These are phyloP conservation scores for Lanius ludovicianus DNA, from an alignment of 2,113 vertebrate species.

Conservation along the genomic window DNA sequence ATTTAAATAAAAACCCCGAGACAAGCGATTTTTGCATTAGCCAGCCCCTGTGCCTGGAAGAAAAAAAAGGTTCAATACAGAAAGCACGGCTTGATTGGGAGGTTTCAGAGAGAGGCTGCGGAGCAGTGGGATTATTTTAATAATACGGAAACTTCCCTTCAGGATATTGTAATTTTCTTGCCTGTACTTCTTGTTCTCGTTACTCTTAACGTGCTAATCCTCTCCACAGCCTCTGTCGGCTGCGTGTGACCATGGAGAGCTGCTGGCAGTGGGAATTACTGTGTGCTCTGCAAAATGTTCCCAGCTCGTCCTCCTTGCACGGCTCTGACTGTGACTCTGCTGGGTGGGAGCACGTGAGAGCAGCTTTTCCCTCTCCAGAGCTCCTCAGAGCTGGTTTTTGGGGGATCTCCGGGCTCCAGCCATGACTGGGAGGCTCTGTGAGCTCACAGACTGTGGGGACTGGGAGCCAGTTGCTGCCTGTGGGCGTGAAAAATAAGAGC, in stretches of 20 bases:
- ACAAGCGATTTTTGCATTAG: neutral
- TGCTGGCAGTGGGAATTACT: neutral
- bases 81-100: neutral
- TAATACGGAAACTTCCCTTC: constrained; percentile 20
- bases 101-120: neutral
- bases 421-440: neutral
- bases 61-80: neutral
- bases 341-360: neutral
- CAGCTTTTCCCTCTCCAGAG: neutral
- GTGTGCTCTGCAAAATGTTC: neutral
- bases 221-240: neutral
- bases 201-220: neutral
- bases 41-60: neutral
- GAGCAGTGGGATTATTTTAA: constrained; percentile 40
- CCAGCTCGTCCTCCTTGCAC: neutral
- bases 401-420: neutral
- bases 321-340: neutral
- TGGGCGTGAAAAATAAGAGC: constrained; percentile 66
- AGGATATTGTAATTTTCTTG: constrained; percentile 43
- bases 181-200: constrained; percentile 39
- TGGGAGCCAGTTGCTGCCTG: constrained; percentile 47
- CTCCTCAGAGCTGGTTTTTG: neutral
- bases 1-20: neutral
- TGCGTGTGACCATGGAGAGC: neutral
- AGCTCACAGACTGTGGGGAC: neutral